Conservation (phyloP, 2,888 invertebrate species). For the Cinara cedri region DNA sequence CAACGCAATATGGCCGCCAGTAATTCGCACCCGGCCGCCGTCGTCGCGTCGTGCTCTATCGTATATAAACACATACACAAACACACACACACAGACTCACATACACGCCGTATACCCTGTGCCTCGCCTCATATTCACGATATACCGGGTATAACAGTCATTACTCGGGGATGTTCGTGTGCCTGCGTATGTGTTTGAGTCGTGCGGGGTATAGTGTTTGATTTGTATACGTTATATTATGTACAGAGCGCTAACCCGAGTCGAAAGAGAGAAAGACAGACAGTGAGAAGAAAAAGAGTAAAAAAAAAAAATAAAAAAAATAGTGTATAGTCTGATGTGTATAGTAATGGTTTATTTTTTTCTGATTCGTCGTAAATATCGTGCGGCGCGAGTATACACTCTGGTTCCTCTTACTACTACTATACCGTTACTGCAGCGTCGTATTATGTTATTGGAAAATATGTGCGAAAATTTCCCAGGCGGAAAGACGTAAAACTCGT, state of each 20-base stretch:
- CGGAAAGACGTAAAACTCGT: not conserved
- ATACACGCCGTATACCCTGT: no score
- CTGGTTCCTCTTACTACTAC: no score
- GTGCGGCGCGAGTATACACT: no score
- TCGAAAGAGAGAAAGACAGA: no score
- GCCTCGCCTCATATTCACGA: not conserved
- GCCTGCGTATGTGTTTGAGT: constrained; percentile 4
- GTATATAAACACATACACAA: not conserved
- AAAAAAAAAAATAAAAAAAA: no score
- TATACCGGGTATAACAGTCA: not conserved
- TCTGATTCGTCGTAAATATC: constrained; percentile 20
- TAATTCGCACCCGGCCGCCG: constrained; percentile 31
- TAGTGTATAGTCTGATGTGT: not conserved
- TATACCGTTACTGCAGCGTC: no score
- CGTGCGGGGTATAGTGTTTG: constrained; percentile 1
- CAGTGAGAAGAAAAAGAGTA: not conserved
- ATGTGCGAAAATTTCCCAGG: constrained; percentile 2
- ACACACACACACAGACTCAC: not conserved
- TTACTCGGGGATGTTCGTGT: not conserved
- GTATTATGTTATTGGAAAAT: constrained; percentile 1
- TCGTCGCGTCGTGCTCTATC: not conserved
- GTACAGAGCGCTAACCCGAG: not conserved
- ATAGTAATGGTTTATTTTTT: constrained; percentile 30
- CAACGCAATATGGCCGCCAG: constrained; percentile 31
- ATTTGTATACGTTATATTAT: constrained; percentile 15